These are phyloP conservation scores for Macrotis lagotis DNA, from an alignment of 2,113 vertebrate species.

Conservation along the genomic window DNA sequence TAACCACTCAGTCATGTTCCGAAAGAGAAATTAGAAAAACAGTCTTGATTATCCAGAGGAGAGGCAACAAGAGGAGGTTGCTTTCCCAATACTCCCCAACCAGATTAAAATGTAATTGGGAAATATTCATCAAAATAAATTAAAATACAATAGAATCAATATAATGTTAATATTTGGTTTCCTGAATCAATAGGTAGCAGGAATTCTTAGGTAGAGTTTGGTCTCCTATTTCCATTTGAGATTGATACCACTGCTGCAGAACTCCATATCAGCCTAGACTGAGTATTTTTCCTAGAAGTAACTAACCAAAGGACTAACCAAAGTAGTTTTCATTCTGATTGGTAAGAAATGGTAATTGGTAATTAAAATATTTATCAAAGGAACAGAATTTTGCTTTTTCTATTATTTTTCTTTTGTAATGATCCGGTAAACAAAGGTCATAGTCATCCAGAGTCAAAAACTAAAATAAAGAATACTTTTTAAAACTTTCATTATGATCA, in stretches of 20 bases:
- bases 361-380: background rate
- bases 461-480: background rate
- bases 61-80: background rate
- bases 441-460: background rate
- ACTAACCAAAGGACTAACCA: background rate
- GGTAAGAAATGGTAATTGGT: background rate
- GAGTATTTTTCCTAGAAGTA: background rate
- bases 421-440: background rate
- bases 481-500: background rate
- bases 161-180: background rate
- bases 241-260: background rate
- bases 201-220: background rate
- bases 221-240: background rate
- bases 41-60: background rate
- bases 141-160: background rate
- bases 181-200: background rate
- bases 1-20: background rate
- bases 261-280: background rate
- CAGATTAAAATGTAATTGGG: background rate
- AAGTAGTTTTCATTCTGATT: background rate
- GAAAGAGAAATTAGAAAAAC: background rate
- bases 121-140: background rate
- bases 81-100: background rate
- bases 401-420: background rate
- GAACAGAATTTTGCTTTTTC: background rate